Conservation (phyloP, 2,888 invertebrate species). For the Philopedon plagiatum region DNA sequence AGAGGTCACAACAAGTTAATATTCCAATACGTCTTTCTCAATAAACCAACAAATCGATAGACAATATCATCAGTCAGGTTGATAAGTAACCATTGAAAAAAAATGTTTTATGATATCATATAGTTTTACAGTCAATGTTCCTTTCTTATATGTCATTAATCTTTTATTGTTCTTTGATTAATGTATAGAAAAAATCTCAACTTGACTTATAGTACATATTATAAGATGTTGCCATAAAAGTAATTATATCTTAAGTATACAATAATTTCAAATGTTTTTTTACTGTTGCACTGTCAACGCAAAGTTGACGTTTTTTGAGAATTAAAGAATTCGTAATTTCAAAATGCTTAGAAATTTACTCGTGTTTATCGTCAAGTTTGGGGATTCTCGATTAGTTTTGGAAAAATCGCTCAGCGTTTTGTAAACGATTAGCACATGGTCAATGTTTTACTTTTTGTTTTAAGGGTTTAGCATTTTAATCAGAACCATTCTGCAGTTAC, state of each 20-base stretch:
- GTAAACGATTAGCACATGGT: too few relatives aligned
- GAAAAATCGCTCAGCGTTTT: too few relatives aligned
- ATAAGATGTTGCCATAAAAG: too few relatives aligned
- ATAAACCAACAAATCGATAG: slow-evolving; percentile 40
- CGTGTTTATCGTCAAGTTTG: too few relatives aligned
- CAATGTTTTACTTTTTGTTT: too few relatives aligned
- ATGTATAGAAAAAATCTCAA: slow-evolving; percentile 5
- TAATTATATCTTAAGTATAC: not conserved
- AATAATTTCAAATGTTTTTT: not conserved
- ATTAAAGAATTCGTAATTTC: too few relatives aligned
- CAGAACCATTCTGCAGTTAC: too few relatives aligned
- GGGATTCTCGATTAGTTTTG: too few relatives aligned
- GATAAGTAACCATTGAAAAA: slow-evolving; percentile 19
- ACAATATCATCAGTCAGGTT: slow-evolving; percentile 36
- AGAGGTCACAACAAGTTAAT: slow-evolving; percentile 34
- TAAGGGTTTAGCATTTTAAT: too few relatives aligned
- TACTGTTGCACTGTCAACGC: too few relatives aligned
- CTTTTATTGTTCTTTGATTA: slow-evolving; percentile 30
- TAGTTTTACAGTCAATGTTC: not conserved
- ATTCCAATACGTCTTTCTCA: slow-evolving; percentile 34
- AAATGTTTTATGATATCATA: slow-evolving; percentile 15
- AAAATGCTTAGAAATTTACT: too few relatives aligned
- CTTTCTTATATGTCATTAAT: slow-evolving; percentile 17
- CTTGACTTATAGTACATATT: too few relatives aligned
- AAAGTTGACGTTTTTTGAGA: not conserved